phyloP scores from a whole-genome alignment of 64 coral and sea anemone genomes.

The Porites australiensis region DNA sequence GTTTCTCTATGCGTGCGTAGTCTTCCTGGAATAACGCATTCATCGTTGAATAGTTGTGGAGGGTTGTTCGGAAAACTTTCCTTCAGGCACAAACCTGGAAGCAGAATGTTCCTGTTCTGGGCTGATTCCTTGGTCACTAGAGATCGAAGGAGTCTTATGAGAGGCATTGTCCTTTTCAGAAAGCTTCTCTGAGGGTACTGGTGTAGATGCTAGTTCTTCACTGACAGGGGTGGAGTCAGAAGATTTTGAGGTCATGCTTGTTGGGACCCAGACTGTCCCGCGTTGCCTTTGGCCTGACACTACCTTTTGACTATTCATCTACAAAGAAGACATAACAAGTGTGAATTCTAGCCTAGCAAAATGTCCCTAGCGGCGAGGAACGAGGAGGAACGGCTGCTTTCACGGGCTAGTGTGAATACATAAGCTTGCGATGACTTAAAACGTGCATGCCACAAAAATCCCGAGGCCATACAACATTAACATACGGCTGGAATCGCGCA shows the following conservation, averaged over 20 bases:
- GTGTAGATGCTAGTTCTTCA: background rate
- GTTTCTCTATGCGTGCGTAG: no score
- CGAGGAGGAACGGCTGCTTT: no score
- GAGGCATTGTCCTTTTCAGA: background rate
- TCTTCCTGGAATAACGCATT: no score
- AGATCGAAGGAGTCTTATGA: background rate
- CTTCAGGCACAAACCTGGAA: background rate
- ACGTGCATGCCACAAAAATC: no score
- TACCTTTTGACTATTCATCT: conserved; percentile 9
- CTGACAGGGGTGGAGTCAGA: background rate
- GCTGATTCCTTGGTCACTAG: background rate
- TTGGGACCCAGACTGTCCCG: background rate
- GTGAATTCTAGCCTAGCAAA: background rate
- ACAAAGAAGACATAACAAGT: background rate
- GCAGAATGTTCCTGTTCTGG: background rate
- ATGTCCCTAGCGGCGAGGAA: no score
- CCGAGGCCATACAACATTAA: no score
- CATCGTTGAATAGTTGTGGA: no score
- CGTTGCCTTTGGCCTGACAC: background rate
- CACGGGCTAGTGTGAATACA: no score
- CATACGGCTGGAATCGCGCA: no score
- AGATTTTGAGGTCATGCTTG: background rate
- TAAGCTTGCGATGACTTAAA: no score
- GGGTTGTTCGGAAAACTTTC: no score
- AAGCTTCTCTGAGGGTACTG: background rate